These are phyloP conservation scores for Crypturellus undulatus DNA, from an alignment of 2,113 vertebrate species.

Conservation along the genomic window DNA sequence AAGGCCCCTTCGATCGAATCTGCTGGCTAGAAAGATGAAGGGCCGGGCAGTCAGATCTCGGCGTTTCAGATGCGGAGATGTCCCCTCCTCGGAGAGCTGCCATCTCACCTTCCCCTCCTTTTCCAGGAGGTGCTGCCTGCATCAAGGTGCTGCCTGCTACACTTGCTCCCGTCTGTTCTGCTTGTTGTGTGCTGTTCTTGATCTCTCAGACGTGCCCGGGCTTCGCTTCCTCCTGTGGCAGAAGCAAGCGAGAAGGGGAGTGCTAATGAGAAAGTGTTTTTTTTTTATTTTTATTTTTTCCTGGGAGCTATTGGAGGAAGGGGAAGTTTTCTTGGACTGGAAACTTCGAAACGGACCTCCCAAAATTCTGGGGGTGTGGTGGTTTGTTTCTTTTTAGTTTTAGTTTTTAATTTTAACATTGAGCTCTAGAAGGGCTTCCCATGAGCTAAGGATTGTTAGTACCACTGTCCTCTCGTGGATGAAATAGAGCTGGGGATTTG, in stretches of 20 bases:
- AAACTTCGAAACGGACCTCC: background rate
- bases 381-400: too few species aligned
- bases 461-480: background rate
- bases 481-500: background rate
- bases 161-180: background rate
- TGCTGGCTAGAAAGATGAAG: background rate
- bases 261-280: background rate
- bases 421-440: background rate
- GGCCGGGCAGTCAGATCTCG: background rate
- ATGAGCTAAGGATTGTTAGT: background rate
- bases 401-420: background rate
- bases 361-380: background rate
- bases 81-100: background rate
- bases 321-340: background rate
- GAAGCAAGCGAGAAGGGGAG: background rate
- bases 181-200: background rate
- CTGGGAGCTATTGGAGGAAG: background rate
- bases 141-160: background rate
- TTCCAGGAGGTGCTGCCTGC: background rate
- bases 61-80: accelerated
- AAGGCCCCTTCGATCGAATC: slow-evolving; percentile 29
- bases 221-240: background rate
- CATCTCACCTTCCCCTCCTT: background rate
- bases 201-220: background rate
- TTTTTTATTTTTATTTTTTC: accelerated